A percentile compares a stretch with the other conserved stretches of the same genome.
These are phyloP conservation scores for Charina bottae DNA, from an alignment of 2,113 vertebrate species.

Conservation along the genomic window DNA sequence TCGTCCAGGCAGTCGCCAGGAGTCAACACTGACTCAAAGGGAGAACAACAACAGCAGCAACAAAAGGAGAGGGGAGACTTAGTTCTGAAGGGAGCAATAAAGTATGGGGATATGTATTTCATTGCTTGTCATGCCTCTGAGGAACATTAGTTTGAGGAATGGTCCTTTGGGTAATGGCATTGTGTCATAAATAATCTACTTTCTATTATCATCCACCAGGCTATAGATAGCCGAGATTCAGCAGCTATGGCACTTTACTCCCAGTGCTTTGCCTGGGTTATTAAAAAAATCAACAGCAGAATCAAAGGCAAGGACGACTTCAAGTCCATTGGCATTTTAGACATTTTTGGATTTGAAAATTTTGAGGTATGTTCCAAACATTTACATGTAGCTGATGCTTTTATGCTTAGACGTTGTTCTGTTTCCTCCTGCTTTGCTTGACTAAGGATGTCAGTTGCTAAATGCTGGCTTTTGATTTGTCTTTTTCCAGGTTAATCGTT, in stretches of 20 bases:
- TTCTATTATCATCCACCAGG: slow-evolving; percentile 72
- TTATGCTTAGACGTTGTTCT: neutral
- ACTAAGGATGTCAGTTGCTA: neutral
- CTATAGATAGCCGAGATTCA: slow-evolving; percentile 94
- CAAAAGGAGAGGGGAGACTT: neutral
- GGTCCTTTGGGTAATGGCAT: neutral
- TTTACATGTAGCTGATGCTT: neutral
- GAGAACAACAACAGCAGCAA: too few species aligned
- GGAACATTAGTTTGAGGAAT: neutral
- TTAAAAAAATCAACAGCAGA: slow-evolving; percentile 89
- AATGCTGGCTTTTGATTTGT: slow-evolving; percentile 18
- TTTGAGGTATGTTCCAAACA: slow-evolving; percentile 83
- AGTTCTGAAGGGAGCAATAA: neutral
- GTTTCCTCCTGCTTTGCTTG: neutral
- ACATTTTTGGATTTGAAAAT: slow-evolving; percentile 99
- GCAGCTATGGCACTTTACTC: slow-evolving; percentile 98
- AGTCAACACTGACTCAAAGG: too few species aligned
- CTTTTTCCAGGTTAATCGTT: slow-evolving; percentile 87
- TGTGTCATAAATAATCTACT: neutral
- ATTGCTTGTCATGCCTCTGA: neutral
- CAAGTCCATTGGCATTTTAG: slow-evolving; percentile 92
- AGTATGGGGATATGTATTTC: neutral
- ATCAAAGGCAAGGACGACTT: slow-evolving; percentile 92
- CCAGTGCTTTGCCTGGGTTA: slow-evolving; percentile 96
- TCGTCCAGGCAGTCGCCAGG: neutral